A percentile compares a stretch with the other conserved stretches of the same genome.
Conservation (phyloP, 2,797 vertebrate genomes). For the Melanogrammus aeglefinus region DNA sequence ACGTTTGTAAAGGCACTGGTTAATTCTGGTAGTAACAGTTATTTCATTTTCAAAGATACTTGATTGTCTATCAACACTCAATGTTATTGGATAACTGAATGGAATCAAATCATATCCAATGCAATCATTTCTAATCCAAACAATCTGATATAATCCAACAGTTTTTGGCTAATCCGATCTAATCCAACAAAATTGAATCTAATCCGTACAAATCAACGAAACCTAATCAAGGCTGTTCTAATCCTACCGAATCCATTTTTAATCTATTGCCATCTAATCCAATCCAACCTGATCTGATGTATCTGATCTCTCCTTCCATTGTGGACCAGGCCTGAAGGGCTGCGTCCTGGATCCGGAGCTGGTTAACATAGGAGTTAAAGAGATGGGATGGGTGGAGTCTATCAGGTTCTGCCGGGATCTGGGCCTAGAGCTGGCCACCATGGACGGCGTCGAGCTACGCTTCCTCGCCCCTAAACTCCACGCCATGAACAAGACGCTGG, state of each 20-base stretch:
- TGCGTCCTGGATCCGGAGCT: constrained; percentile 42
- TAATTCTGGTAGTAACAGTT: neutral
- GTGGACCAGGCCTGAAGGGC: constrained; percentile 56
- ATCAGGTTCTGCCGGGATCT: constrained; percentile 30
- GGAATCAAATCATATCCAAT: neutral
- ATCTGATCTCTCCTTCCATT: neutral
- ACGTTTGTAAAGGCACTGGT: neutral
- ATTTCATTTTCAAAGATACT: neutral
- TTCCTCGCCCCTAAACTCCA: constrained; percentile 13
- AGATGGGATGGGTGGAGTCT: constrained; percentile 52
- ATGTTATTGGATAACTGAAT: neutral
- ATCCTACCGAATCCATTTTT: neutral
- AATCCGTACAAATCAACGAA: neutral
- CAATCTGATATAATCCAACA: neutral
- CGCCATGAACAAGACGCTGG: accelerated
- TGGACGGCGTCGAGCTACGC: neutral
- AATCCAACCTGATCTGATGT: neutral
- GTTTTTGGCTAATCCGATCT: neutral
- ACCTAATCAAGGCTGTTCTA: neutral
- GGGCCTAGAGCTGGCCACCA: constrained; percentile 35
- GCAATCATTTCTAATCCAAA: neutral
- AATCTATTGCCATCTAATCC: neutral
- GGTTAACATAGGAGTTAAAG: neutral
- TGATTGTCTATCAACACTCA: neutral
- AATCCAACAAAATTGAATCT: neutral